phyloP scores from a whole-genome alignment of 2,113 vertebrate genomes.

The Chitala chitala region DNA sequence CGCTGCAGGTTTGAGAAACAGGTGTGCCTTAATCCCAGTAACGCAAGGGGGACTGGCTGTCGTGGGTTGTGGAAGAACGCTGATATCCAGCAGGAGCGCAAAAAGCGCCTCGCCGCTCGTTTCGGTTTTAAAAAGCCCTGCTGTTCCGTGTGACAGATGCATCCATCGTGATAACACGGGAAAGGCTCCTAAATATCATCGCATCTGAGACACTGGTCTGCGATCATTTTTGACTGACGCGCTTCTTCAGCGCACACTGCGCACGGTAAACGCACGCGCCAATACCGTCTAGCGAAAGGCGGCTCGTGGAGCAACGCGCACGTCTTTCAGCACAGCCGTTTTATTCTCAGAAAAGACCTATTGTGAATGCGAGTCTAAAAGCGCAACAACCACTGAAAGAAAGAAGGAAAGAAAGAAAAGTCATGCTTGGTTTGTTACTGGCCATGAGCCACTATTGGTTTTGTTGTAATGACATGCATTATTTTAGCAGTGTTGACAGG shows the following conservation, averaged over 20 bases:
- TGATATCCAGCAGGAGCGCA: constrained; percentile 10
- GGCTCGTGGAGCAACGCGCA: too few species aligned
- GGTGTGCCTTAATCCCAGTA: constrained; percentile 34
- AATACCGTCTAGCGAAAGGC: too few species aligned
- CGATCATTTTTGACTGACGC: neutral
- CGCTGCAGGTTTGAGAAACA: constrained; percentile 27
- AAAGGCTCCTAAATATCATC: neutral
- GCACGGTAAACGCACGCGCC: neutral
- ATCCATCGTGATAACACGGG: neutral
- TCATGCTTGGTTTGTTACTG: too few species aligned
- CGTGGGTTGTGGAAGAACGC: neutral
- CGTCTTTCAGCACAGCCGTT: too few species aligned
- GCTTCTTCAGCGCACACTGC: neutral
- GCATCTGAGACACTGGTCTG: neutral
- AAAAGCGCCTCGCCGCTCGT: constrained; percentile 1
- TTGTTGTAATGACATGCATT: too few species aligned
- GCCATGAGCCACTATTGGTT: too few species aligned
- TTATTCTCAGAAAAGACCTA: too few species aligned
- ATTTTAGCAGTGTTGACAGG: too few species aligned
- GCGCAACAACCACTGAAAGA: too few species aligned
- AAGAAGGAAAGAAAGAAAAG: too few species aligned
- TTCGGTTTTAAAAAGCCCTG: neutral
- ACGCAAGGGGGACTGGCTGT: constrained; percentile 22
- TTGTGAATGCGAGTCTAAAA: too few species aligned
- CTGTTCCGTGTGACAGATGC: neutral